These are phyloP conservation scores for Threskiornis aethiopicus DNA, from an alignment of 2,797 vertebrate genomes.

Conservation along the genomic window DNA sequence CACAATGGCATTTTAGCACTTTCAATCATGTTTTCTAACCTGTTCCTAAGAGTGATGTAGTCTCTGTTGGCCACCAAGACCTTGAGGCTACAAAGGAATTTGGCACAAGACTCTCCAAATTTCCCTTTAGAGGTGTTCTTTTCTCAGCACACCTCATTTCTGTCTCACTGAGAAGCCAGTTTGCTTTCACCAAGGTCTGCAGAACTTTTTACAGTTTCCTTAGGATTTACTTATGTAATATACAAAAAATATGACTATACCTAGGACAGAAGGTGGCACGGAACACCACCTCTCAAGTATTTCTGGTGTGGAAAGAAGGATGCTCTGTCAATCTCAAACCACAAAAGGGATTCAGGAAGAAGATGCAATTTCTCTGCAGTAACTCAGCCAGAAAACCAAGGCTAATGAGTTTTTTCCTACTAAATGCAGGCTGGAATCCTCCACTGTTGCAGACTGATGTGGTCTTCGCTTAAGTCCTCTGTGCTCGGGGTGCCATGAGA, in stretches of 20 bases:
- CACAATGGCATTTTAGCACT: slow-evolving; percentile 19
- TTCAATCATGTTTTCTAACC: slow-evolving; percentile 7
- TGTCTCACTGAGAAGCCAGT: slow-evolving; percentile 26
- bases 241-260: not conserved
- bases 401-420: not conserved
- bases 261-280: not conserved
- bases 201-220: slow-evolving; percentile 16
- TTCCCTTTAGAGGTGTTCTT: slow-evolving; percentile 38
- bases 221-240: not conserved
- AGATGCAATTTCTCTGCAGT: not conserved
- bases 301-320: slow-evolving; percentile 6
- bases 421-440: not conserved
- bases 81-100: slow-evolving; percentile 39
- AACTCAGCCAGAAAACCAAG: not conserved
- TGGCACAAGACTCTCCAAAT: not conserved
- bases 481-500: not conserved
- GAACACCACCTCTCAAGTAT: not conserved
- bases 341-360: slow-evolving; percentile 7
- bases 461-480: not conserved
- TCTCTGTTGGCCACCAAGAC: slow-evolving; percentile 15
- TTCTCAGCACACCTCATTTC: slow-evolving; percentile 51
- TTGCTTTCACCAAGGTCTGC: slow-evolving; percentile 32
- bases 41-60: slow-evolving; percentile 11
- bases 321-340: slow-evolving; percentile 16
- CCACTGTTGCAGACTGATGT: not conserved